Base-by-base conservation (phyloP, 2,113 vertebrate genomes). In the Crotalus tigris region DNA sequence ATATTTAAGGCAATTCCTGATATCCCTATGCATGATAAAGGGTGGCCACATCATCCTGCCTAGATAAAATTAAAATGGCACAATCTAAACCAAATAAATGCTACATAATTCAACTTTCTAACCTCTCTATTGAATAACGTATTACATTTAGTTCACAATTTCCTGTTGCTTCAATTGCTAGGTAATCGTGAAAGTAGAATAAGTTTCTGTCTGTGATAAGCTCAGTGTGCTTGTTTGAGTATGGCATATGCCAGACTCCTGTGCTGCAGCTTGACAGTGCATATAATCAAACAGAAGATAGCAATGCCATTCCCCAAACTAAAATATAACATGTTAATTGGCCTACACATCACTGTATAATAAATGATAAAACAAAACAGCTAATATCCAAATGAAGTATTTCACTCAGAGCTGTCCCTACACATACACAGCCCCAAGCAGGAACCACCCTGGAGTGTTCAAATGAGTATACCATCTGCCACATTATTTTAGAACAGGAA, bases 401-500 rank as follows among this genome's bases (percentile, higher is more conserved):
- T 46, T 85, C 69, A 29, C 39, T 85, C 75, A 23, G 0, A 7
- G 17, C 61, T 90, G 26, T 64, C 5, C 57, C 55, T 44, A 1
- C 33, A 81, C 75, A 81, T 81, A 44, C 33, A 81, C 33, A 81
- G 75, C 57, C 49, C 46, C 54, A 58, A 2, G n/a, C 88, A 87
- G 2, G 1, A 96, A 94, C 7, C 29, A 23, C 29, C 55, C 92
- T 91, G 57, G 90, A 17, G 69, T 87, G 75, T 90, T 94, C 46
- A 89, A 89, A 55, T 64, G 29, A 92, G 91, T 51, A 51, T 90
- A 93, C 95, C 96, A 85, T 85, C 90, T 88, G 95, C 39, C 29
- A 90, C 90, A 51, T 75, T 1, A 1, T 88, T 55, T 91, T 54
- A 91, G 57, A 93, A 93, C n/a, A 93, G 95, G 95, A 95, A 85